Conservation (phyloP, 2,113 vertebrate genomes). For the Colius striatus region DNA sequence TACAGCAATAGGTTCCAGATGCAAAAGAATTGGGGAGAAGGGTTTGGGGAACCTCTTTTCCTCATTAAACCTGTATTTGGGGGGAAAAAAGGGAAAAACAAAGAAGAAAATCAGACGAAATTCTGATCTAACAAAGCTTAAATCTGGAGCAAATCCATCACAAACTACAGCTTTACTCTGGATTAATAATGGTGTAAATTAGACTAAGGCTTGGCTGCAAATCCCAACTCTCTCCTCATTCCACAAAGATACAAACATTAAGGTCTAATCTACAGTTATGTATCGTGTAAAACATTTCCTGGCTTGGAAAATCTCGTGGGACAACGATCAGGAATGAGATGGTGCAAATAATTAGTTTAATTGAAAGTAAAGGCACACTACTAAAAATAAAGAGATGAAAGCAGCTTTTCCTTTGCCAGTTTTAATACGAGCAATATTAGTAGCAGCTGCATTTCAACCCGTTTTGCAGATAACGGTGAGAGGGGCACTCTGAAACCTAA, state of each 20-base stretch:
- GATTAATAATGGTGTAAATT: neutral
- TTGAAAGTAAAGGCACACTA: slow-evolving; percentile 6
- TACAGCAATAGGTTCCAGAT: neutral
- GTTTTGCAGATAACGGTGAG: slow-evolving; percentile 15
- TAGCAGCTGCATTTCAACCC: slow-evolving; percentile 32
- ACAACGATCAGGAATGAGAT: slow-evolving; percentile 11
- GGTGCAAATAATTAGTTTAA: slow-evolving; percentile 57
- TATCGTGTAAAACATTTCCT: slow-evolving; percentile 39
- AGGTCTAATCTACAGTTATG: neutral
- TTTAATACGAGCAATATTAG: slow-evolving; percentile 8
- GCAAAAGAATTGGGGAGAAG: neutral
- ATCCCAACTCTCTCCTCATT: neutral
- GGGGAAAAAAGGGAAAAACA: neutral
- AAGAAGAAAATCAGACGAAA: neutral
- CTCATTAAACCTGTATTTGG: neutral
- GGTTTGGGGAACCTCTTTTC: neutral
- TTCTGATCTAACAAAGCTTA: neutral
- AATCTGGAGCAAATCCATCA: neutral
- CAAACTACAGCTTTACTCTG: neutral
- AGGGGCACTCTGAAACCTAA: slow-evolving; percentile 50
- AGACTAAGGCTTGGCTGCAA: neutral
- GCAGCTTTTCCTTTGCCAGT: neutral
- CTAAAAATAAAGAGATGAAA: slow-evolving; percentile 41
- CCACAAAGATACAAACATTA: neutral
- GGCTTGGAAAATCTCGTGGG: slow-evolving; percentile 29